phyloP scores from a whole-genome alignment of 2,888 invertebrate species.

The Trypoxylon attenuatum region DNA sequence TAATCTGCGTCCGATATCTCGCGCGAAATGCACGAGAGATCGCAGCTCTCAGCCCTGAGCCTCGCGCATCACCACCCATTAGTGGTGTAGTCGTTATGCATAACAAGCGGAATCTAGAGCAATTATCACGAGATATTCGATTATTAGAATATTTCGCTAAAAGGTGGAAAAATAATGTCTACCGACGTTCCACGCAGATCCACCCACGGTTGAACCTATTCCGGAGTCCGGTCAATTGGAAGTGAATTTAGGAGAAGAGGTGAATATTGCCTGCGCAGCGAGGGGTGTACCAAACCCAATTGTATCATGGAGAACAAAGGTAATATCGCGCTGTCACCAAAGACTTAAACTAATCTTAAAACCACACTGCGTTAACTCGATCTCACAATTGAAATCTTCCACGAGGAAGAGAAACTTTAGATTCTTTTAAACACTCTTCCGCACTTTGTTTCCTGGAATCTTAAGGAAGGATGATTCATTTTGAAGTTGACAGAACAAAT shows the following conservation, averaged over 20 bases:
- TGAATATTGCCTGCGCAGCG: conserved; percentile 84
- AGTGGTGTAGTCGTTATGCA: neutral
- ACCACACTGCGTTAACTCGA: neutral
- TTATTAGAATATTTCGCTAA: neutral
- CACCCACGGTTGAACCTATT: conserved; percentile 81
- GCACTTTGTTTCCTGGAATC: too few species aligned
- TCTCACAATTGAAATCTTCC: neutral
- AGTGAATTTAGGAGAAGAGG: conserved; percentile 84
- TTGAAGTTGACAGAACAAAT: too few species aligned
- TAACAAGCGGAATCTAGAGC: too few species aligned
- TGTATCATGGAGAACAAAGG: conserved; percentile 82
- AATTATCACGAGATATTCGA: neutral
- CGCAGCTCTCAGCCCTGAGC: too few species aligned
- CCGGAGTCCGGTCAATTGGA: conserved; percentile 84
- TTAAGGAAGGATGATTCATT: too few species aligned
- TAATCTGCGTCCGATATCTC: neutral
- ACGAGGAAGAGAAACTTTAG: too few species aligned
- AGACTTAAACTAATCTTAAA: too few species aligned
- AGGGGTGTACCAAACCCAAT: conserved; percentile 84
- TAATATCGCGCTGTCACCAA: too few species aligned
- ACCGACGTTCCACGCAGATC: conserved; percentile 76
- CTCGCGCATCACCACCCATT: neutral
- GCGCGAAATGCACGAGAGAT: too few species aligned
- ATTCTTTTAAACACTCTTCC: too few species aligned
- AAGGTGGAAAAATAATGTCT: neutral